Percentiles rank a stretch among this genome's conserved stretches.
Conservation (phyloP, 2,888 invertebrate genomes). For the Oligia latruncula region DNA sequence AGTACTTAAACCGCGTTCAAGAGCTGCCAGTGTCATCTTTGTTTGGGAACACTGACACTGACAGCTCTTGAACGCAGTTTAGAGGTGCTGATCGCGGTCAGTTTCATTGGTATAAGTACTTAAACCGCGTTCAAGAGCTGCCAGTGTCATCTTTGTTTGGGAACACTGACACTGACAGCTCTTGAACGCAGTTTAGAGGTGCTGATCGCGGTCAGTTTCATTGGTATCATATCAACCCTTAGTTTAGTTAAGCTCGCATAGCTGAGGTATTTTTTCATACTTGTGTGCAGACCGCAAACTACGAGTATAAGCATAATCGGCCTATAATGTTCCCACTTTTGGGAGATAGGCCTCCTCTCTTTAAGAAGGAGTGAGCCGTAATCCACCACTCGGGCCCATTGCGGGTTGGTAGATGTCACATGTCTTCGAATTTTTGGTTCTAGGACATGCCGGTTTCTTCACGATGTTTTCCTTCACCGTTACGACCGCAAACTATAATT, state of each 20-base stretch:
- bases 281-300: neutral
- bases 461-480: too few relatives aligned
- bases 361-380: neutral
- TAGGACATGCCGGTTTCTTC: too few relatives aligned
- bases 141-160: neutral
- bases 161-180: neutral
- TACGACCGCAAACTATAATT: neutral
- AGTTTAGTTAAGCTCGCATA: neutral
- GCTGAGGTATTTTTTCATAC: neutral
- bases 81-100: too few relatives aligned
- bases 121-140: neutral
- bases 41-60: too few relatives aligned
- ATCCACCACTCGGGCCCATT: too few relatives aligned
- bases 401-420: too few relatives aligned
- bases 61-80: too few relatives aligned
- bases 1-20: too few relatives aligned
- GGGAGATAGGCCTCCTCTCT: neutral
- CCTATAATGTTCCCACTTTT: neutral
- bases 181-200: neutral
- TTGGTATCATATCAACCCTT: neutral
- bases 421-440: neutral
- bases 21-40: too few relatives aligned
- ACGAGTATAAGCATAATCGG: neutral
- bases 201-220: neutral
- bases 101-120: too few relatives aligned